Base-by-base conservation (phyloP, 2,797 vertebrate genomes). In the Streptopelia turtur region DNA sequence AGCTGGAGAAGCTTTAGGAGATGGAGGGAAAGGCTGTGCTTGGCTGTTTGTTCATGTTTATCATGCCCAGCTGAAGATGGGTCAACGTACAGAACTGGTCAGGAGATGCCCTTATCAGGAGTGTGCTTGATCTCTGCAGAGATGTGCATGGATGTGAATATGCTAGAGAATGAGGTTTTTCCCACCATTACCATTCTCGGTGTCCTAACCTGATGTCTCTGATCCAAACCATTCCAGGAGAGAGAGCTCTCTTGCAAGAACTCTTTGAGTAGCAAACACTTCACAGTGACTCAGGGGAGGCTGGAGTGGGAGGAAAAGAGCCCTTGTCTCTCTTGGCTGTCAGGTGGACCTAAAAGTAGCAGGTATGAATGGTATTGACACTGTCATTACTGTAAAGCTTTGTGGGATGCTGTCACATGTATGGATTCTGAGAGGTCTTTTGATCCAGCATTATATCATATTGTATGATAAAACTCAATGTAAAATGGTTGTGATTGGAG, bases 261-360 rank as follows among this genome's bases (percentile, higher is more conserved):
- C 49, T 84, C 43, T 85, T 65, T 76, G 53, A 87, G 55, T 52
- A 71, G 60, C 45, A 61, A 39, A n/a, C 27, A 4, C 50, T 89
- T 93, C 41, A 56, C 22, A 47, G 57, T 0, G 3, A 59, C 70
- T 68, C 43, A n/a, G 55, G 68, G n/a, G 47, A 92, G 86, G 37
- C 78, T 93, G 78, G 74, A 89, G 53, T 45, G 41, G 85, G 64
- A 87, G 87, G 76, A 69, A 50, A 39, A 91, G 83, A 95, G 53
- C 75, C 68, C 86, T 90, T 85, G 43, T 84, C 63, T 78, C 37
- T 81, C 45, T 83, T 59, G 17, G 25, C 74, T 86, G 39, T 31
- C 65, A 37, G 61, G 77, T 89, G 60, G 53, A 70, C 68, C 64
- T 84, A 39, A 35, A 88, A 85, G 75, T 39, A 90, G 71, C 49